Conservation (phyloP, 2,797 vertebrate genomes). For the Phataginus tricuspis region DNA sequence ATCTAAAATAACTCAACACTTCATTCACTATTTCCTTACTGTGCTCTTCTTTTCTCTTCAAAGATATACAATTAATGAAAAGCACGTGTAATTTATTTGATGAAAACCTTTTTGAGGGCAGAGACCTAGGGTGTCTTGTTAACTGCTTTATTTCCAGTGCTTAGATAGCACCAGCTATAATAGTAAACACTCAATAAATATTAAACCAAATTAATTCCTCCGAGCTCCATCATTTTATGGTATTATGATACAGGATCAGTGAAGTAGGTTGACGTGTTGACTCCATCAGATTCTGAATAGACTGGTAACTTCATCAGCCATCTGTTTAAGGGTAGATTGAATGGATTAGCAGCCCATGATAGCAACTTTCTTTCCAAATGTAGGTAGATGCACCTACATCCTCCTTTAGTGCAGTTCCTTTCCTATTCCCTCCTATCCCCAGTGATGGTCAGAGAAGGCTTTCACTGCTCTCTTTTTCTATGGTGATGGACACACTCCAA, state of each 20-base stretch:
- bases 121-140: not conserved
- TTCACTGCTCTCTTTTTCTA: not conserved
- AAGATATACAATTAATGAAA: constrained; percentile 20
- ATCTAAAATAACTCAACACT: not conserved
- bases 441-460: not conserved
- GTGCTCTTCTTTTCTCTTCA: not conserved
- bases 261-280: not conserved
- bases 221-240: constrained; percentile 12
- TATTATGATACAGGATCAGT: not conserved
- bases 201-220: constrained; percentile 31
- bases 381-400: not conserved
- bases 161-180: not conserved
- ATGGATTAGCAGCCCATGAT: not conserved
- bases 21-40: not conserved
- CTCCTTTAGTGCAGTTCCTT: not conserved
- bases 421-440: not conserved
- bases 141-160: not conserved
- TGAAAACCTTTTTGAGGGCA: constrained; percentile 2
- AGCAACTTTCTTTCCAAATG: not conserved
- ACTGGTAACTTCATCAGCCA: not conserved
- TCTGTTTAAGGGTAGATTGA: not conserved
- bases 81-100: not conserved
- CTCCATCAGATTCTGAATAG: not conserved
- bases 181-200: constrained; percentile 38
- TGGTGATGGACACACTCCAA: not conserved